A percentile compares a stretch with the other conserved stretches of the same genome.
Evolutionary conservation across 2,113 vertebrate genomes (phyloP).

Genomic region (Axis porcinus): DNA sequence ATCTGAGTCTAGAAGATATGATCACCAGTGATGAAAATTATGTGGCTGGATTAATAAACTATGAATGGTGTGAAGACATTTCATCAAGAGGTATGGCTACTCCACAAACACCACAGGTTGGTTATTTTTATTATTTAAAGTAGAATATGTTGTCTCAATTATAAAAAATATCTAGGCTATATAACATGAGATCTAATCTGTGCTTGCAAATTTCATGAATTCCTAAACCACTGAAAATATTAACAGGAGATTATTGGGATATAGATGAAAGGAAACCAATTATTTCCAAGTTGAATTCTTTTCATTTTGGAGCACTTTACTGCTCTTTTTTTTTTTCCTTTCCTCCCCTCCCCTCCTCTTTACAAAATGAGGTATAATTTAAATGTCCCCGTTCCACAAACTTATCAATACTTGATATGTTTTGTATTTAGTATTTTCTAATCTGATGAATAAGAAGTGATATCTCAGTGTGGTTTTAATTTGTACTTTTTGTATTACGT

Average conservation of each 20-base stretch:
- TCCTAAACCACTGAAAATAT: conserved; percentile 14
- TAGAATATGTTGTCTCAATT: not conserved
- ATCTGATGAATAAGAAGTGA: not conserved
- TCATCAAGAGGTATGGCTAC: conserved; percentile 27
- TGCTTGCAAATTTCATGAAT: conserved; percentile 39
- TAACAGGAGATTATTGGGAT: conserved; percentile 21
- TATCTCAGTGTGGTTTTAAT: not conserved
- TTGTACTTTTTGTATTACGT: not conserved
- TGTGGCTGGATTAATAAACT: conserved; percentile 78
- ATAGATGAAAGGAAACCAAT: not conserved
- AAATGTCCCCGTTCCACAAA: not conserved
- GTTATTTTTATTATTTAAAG: conserved; percentile 45
- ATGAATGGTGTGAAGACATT: conserved; percentile 70
- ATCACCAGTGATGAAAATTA: conserved; percentile 49
- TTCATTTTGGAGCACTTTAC: conserved; percentile 20
- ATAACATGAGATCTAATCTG: not conserved
- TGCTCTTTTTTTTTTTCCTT: not conserved
- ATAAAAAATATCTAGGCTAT: not conserved
- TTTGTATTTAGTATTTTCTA: not conserved
- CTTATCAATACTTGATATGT: not conserved
- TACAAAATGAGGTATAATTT: not conserved
- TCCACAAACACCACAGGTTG: conserved; percentile 61
- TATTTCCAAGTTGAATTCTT: conserved; percentile 34
- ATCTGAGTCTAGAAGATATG: conserved; percentile 73
- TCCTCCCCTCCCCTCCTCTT: not conserved